Conservation (phyloP, 2,113 vertebrate genomes). For the Thalassoma bifasciatum region DNA sequence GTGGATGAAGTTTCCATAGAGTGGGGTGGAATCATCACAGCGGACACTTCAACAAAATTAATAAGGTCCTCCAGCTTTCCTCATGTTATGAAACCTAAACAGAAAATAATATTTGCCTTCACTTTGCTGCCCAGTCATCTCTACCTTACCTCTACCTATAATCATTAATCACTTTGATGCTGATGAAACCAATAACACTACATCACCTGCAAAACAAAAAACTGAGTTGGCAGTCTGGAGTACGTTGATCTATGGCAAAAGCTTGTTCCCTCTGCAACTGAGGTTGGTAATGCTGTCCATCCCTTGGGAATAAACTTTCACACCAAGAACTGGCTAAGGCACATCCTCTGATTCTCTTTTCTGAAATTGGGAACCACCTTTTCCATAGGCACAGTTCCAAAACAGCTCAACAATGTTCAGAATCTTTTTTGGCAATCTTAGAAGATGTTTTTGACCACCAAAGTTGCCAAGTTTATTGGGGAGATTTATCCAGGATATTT, state of each 20-base stretch:
- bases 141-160: neutral
- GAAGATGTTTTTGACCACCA: too few relatives aligned
- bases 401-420: neutral
- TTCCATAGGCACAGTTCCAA: too few relatives aligned
- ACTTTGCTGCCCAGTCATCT: neutral
- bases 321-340: too few relatives aligned
- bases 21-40: conserved; percentile 47
- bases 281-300: too few relatives aligned
- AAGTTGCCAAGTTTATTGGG: neutral
- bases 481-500: neutral
- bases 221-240: neutral
- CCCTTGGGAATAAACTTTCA: too few relatives aligned
- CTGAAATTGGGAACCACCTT: too few relatives aligned
- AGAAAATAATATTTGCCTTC: conserved; percentile 49
- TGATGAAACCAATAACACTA: neutral
- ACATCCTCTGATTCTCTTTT: too few relatives aligned
- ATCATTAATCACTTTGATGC: too few relatives aligned
- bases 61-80: conserved; percentile 22
- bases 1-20: conserved; percentile 44
- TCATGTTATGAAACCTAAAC: conserved; percentile 57
- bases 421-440: neutral
- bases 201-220: neutral
- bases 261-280: too few relatives aligned
- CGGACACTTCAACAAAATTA: conserved; percentile 31
- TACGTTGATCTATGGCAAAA: neutral